Base-by-base conservation (phyloP, 1,140 invertebrate genomes). In the Trachymyrmex cornetzi region DNA sequence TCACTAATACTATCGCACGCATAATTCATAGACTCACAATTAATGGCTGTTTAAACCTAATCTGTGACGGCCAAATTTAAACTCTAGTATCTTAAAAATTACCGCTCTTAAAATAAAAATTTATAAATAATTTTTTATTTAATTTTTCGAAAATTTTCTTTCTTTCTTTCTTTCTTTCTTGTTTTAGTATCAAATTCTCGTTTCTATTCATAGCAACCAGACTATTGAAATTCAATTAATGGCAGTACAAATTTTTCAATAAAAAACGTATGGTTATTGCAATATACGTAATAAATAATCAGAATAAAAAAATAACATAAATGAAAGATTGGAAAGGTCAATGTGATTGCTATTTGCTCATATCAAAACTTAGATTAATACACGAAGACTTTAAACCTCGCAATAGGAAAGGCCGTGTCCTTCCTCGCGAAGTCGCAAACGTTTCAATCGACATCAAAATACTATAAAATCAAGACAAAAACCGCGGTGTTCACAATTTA, bases 261-360 rank as follows among this genome's bases (percentile, higher is more conserved):
- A 81, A 19, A 67, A 79, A 64, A 55, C 22, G 16, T 34, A 14
- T 4, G 0, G 48, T 71, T 57, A 44, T 71, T 14, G 3, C 16
- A 16, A 44, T 12, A 24, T 27, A 34, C 14, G 16, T 71, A 69
- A 79, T 48, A 55, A 71, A 44, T 2, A 71, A 59, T n/a, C 6
- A 2, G 16, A 44, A 4, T 24, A 34, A 24, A 27, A 57, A 27
- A 14, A 16, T 2, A 16, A 16, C 11, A 1, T 9, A 63, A 61
- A 57, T 48, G 57, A 59, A 80, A 93, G 92, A 92, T 93, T 93
- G 89, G 89, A 90, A 91, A 92, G 91, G 91, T 93, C 91, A 92
- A 94, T 75, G 88, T 79, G 91, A 92, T 93, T 92, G 93, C 90
- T 88, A 94, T 92, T 94, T 93, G 93, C 94, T 94, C 94, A 94